Evolutionary conservation across 2,888 invertebrate genomes (phyloP).

Genomic region (Lasius platythorax): DNA sequence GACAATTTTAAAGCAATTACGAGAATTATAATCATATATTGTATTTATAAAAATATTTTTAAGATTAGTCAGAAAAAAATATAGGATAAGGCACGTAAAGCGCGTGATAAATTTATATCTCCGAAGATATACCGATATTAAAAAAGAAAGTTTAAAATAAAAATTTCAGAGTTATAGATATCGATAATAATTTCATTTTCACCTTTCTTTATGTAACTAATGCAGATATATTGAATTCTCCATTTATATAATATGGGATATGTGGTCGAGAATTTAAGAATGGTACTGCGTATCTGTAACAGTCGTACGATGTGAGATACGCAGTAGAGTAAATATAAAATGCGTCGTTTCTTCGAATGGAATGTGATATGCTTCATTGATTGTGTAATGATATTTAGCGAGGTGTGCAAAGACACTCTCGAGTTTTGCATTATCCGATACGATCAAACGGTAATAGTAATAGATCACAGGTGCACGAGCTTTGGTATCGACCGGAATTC

Average conservation of each 20-base stretch:
- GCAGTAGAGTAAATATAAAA: not conserved
- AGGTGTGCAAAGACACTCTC: slow-evolving; percentile 30
- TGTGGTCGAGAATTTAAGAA: slow-evolving; percentile 30
- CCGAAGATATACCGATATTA: not conserved
- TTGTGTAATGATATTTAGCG: slow-evolving; percentile 12
- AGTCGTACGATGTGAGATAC: not conserved
- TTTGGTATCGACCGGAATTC: not conserved
- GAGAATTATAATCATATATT: not conserved
- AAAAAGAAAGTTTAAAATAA: slow-evolving; percentile 13
- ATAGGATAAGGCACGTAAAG: not conserved
- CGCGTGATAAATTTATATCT: not conserved
- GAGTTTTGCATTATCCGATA: not conserved
- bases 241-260: not conserved
- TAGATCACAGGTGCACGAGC: not conserved
- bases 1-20: not conserved
- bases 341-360: slow-evolving; percentile 15
- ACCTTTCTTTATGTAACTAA: slow-evolving; percentile 9
- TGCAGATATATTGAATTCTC: not conserved
- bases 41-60: not conserved
- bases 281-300: not conserved
- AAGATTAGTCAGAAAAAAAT: not conserved
- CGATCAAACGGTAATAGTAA: not conserved
- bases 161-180: slow-evolving; percentile 8
- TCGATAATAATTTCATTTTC: not conserved
- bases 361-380: slow-evolving; percentile 47